Conservation (phyloP, 2,113 vertebrate species). For the Microcebus griseorufus region DNA sequence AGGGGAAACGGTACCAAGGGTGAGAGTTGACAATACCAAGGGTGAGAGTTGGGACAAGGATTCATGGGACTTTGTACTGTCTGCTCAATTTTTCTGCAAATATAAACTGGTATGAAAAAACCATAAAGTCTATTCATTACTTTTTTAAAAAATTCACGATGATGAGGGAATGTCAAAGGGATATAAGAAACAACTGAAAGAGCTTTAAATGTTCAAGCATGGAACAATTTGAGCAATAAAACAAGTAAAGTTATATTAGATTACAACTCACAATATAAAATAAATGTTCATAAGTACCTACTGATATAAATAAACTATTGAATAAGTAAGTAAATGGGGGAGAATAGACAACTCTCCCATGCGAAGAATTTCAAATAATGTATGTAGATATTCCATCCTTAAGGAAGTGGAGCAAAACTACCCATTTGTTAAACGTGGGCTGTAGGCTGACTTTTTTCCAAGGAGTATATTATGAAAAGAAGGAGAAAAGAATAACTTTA, state of each 20-base stretch:
- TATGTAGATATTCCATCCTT: rapidly evolving
- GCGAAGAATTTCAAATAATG: too few species aligned
- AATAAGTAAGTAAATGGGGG: neutral
- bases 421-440: neutral
- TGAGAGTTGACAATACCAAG: too few species aligned
- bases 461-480: neutral
- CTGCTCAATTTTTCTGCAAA: neutral
- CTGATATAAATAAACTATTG: rapidly evolving
- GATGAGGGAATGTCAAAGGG: too few species aligned
- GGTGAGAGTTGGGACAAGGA: too few species aligned
- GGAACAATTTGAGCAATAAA: neutral
- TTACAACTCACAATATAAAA: neutral
- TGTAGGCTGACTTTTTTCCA: neutral
- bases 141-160: neutral
- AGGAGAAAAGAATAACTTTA: neutral
- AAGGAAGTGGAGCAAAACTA: neutral
- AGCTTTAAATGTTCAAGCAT: neutral
- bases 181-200: neutral
- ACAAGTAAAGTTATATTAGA: rapidly evolving
- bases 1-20: neutral
- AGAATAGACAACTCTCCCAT: neutral
- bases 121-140: rapidly evolving
- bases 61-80: too few species aligned
- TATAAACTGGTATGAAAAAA: neutral
- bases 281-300: rapidly evolving